These are phyloP conservation scores for Cyprinodon variegatus DNA, from an alignment of 2,113 vertebrate genomes.

Conservation along the genomic window DNA sequence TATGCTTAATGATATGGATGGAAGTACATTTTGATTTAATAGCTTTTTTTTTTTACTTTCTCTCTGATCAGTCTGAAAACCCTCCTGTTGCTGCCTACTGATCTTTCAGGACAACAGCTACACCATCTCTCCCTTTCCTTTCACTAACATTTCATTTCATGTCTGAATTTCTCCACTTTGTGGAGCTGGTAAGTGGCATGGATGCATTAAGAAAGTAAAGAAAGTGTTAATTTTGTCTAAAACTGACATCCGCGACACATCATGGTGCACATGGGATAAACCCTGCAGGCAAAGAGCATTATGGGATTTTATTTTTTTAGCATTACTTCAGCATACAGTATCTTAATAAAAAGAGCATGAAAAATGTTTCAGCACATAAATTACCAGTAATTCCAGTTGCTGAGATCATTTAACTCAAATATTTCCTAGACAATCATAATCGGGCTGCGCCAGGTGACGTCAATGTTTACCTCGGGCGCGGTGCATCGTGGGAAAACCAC, in stretches of 20 bases:
- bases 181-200: background rate
- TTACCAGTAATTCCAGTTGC: too few relatives aligned
- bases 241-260: background rate
- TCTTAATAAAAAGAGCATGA: background rate
- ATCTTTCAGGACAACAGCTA: background rate
- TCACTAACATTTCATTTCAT: background rate
- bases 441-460: too few relatives aligned
- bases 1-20: background rate
- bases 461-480: too few relatives aligned
- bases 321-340: background rate
- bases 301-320: background rate
- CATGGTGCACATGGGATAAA: background rate
- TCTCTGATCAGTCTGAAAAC: background rate
- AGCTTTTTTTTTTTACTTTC: background rate
- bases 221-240: background rate
- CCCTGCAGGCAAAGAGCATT: background rate
- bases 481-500: too few relatives aligned
- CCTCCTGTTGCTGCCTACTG: background rate
- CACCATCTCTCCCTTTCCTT: background rate
- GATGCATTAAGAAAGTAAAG: background rate
- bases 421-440: too few relatives aligned
- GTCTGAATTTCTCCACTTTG: background rate
- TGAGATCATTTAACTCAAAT: too few relatives aligned
- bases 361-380: background rate
- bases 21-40: background rate